Conservation (phyloP, 2,797 vertebrate species). For the Platalea minor region DNA sequence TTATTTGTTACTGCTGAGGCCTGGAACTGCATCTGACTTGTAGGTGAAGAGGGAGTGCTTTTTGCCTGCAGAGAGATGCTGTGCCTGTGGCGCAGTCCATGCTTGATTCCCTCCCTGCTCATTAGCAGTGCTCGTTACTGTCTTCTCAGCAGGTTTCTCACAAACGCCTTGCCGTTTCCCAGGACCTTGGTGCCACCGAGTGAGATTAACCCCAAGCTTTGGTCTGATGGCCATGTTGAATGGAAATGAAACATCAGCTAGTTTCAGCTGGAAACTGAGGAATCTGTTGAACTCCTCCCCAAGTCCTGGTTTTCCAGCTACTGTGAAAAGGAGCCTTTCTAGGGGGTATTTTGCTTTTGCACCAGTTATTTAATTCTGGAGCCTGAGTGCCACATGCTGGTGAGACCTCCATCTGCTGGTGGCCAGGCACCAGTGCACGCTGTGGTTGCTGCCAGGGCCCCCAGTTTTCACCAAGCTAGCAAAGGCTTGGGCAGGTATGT, state of each 20-base stretch:
- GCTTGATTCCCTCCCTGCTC: background rate
- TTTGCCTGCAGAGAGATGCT: background rate
- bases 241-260: background rate
- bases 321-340: background rate
- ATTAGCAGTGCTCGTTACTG: conserved; percentile 21
- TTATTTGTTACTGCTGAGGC: background rate
- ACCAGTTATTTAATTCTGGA: background rate
- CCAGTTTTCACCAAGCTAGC: background rate
- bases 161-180: conserved; percentile 16
- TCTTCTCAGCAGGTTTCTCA: conserved; percentile 20
- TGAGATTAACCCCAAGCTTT: conserved; percentile 15
- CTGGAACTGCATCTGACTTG: background rate
- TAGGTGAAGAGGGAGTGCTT: background rate
- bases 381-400: background rate
- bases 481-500: background rate
- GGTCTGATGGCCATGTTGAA: conserved; percentile 14
- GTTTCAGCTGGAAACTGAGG: background rate
- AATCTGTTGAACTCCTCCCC: background rate
- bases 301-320: background rate
- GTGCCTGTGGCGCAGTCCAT: background rate
- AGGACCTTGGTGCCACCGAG: background rate
- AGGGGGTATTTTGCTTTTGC: background rate
- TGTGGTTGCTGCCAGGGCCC: background rate
- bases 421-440: background rate
- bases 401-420: conserved; percentile 37